phyloP scores from a whole-genome alignment of 2,888 invertebrate genomes.

The Trichacis sp. region DNA sequence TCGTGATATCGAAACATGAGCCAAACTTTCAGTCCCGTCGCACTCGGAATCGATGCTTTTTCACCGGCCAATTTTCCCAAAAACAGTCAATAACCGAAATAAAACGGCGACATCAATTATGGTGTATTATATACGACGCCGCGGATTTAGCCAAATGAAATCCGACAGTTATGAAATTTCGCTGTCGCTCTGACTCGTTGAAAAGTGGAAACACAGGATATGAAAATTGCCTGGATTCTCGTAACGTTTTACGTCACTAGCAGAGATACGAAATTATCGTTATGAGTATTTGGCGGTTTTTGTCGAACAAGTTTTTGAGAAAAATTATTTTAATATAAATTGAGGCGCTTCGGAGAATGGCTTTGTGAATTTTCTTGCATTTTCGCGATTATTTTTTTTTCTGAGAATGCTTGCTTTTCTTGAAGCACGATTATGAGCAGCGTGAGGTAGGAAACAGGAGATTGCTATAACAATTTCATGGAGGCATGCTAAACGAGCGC shows the following conservation, averaged over 20 bases:
- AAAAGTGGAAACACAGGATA: too few relatives aligned
- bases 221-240: too few relatives aligned
- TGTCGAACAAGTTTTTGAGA: too few relatives aligned
- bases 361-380: neutral
- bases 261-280: neutral
- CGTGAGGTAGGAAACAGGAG: constrained; percentile 2
- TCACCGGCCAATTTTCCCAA: neutral
- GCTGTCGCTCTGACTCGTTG: too few relatives aligned
- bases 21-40: neutral
- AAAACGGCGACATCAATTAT: too few relatives aligned
- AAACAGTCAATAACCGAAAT: neutral
- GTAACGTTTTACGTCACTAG: neutral
- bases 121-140: too few relatives aligned
- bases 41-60: neutral
- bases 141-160: too few relatives aligned
- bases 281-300: neutral
- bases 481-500: neutral
- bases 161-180: too few relatives aligned
- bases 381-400: neutral
- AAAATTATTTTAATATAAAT: too few relatives aligned
- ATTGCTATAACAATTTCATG: neutral
- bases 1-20: neutral
- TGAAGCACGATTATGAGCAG: neutral
- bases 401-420: neutral
- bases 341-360: too few relatives aligned